phyloP scores from a whole-genome alignment of 2,888 invertebrate genomes.

The Clanis bilineata region DNA sequence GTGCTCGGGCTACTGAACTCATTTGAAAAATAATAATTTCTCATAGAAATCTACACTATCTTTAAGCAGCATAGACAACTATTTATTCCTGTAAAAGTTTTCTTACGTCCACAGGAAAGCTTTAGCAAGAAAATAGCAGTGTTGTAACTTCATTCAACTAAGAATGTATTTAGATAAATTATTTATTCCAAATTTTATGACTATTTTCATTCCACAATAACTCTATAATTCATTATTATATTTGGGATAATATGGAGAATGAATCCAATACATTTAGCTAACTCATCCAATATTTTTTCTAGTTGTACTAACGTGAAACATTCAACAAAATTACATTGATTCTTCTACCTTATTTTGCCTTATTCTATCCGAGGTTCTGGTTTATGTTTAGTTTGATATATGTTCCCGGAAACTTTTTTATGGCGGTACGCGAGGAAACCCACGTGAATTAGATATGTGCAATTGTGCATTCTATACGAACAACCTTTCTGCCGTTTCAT shows the following conservation, averaged over 20 bases:
- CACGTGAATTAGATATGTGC: slow-evolving; percentile 13
- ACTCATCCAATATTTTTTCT: background rate
- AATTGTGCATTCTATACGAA: slow-evolving; percentile 4
- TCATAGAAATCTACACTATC: too few relatives aligned
- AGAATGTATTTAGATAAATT: too few relatives aligned
- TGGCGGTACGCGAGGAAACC: slow-evolving; percentile 30
- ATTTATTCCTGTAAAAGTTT: too few relatives aligned
- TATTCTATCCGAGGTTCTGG: background rate
- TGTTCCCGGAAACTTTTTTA: slow-evolving; percentile 42
- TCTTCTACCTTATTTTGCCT: background rate
- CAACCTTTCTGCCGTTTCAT: background rate
- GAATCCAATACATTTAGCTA: background rate
- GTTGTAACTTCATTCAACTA: too few relatives aligned
- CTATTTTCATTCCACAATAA: background rate
- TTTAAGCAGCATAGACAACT: too few relatives aligned
- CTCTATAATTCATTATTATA: background rate
- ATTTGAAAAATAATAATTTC: too few relatives aligned
- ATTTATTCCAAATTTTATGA: too few relatives aligned
- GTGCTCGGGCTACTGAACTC: too few relatives aligned
- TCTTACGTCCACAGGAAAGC: too few relatives aligned
- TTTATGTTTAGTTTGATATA: slow-evolving; percentile 37
- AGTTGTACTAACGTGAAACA: background rate
- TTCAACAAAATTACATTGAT: background rate
- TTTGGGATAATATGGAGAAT: background rate
- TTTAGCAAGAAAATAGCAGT: too few relatives aligned